Conservation (phyloP, 92 coral and sea anemone species). For the Isaurus tuberculatus region DNA sequence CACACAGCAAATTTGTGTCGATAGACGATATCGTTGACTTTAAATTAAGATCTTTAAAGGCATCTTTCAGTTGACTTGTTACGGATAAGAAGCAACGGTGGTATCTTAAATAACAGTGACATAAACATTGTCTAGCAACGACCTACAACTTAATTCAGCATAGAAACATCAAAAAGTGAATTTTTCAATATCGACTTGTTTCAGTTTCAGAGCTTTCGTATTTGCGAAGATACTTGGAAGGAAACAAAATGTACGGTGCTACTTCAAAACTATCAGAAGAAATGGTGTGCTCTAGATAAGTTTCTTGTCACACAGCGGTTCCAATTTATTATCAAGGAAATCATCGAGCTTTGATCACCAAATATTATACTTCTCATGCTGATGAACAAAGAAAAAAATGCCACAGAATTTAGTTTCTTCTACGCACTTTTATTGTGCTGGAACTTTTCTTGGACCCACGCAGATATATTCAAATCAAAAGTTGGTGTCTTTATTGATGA, state of each 20-base stretch:
- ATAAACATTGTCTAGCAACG: slow-evolving; percentile 8
- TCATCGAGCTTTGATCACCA: slow-evolving; percentile 5
- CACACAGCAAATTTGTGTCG: too few species aligned
- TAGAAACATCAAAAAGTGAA: background rate
- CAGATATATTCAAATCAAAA: background rate
- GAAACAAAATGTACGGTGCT: background rate
- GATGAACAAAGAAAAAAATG: slow-evolving; percentile 10
- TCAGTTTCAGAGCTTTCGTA: background rate
- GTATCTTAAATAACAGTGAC: background rate
- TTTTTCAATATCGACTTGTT: background rate
- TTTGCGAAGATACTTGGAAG: background rate
- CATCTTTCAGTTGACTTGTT: too few species aligned
- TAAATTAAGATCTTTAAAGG: too few species aligned
- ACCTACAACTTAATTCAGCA: slow-evolving; percentile 3
- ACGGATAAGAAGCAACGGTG: background rate
- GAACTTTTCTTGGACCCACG: slow-evolving; percentile 18
- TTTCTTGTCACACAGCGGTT: background rate
- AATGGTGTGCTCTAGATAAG: slow-evolving; percentile 6
- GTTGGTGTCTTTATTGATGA: slow-evolving; percentile 19
- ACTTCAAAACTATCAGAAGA: background rate
- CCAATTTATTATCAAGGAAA: background rate
- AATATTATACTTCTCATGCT: slow-evolving; percentile 10
- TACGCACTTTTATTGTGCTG: slow-evolving; percentile 16
- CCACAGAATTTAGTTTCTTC: background rate
- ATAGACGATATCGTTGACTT: too few species aligned